These are phyloP conservation scores for Nerophis lumbriciformis DNA, from an alignment of 2,113 vertebrate genomes.

Conservation along the genomic window DNA sequence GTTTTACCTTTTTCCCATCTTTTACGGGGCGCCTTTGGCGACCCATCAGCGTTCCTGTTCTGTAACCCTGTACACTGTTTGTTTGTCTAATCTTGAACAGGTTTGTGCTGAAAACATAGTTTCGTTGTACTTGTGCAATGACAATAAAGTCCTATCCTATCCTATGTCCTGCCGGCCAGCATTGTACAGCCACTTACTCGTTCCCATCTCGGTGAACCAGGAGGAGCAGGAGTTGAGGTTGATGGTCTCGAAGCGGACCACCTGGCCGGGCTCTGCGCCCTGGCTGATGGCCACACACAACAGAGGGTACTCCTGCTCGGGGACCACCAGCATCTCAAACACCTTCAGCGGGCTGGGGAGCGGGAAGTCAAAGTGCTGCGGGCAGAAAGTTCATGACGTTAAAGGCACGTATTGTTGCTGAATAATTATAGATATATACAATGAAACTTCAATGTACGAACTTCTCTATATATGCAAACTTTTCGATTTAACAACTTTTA, in stretches of 20 bases:
- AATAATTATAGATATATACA: too few relatives aligned
- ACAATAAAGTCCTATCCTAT: too few relatives aligned
- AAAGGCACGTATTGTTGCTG: neutral
- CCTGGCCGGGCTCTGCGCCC: constrained; percentile 79
- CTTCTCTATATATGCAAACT: too few relatives aligned
- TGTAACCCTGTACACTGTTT: too few relatives aligned
- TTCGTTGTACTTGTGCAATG: neutral
- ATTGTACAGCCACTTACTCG: constrained; percentile 68
- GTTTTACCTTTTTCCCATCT: too few relatives aligned
- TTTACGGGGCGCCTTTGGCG: too few relatives aligned
- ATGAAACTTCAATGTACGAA: too few relatives aligned
- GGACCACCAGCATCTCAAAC: constrained; percentile 97
- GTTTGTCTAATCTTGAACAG: too few relatives aligned
- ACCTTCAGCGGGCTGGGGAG: constrained; percentile 91
- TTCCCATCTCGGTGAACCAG: constrained; percentile 94
- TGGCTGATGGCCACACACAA: constrained; percentile 92
- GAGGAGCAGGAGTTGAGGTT: constrained; percentile 98
- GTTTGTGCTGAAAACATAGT: too few relatives aligned
- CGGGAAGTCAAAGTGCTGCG: constrained; percentile 97
- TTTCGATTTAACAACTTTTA: too few relatives aligned
- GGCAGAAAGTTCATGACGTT: neutral
- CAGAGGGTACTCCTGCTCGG: constrained; percentile 96
- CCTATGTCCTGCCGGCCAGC: too few relatives aligned
- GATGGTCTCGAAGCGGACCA: constrained; percentile 97
- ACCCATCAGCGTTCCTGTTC: too few relatives aligned